These are phyloP conservation scores for Haliclystus octoradiatus DNA, from an alignment of 30 jellyfish, hydroid and myxozoan species.

Conservation along the genomic window DNA sequence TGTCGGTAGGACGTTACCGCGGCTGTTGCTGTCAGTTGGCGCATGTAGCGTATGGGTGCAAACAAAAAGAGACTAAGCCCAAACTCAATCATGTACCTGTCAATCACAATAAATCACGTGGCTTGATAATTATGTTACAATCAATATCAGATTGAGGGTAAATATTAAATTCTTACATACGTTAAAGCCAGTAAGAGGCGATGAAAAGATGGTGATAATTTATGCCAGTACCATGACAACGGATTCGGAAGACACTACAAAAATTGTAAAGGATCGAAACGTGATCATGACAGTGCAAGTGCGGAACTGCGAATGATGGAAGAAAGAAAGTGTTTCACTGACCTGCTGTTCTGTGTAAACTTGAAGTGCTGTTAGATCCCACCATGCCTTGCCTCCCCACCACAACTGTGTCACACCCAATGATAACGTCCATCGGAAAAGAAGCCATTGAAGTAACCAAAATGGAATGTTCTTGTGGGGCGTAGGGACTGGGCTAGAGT, in stretches of 20 bases:
- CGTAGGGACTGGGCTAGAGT: background rate
- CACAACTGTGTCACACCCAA: constrained; percentile 49
- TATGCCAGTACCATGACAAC: constrained; percentile 50
- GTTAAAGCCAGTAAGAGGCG: constrained; percentile 38
- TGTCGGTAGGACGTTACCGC: no score
- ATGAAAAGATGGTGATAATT: constrained; percentile 33
- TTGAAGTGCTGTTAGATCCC: constrained; percentile 49
- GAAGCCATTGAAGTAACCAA: constrained; percentile 54
- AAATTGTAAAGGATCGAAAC: background rate
- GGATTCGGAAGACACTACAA: constrained; percentile 50
- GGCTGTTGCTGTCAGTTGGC: background rate
- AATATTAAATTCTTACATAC: constrained; percentile 18
- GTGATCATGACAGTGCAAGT: background rate
- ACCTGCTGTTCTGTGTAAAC: constrained; percentile 69
- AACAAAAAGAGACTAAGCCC: constrained; percentile 37
- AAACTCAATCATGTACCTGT: constrained; percentile 45
- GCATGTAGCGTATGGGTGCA: constrained; percentile 20
- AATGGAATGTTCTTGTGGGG: constrained; percentile 27
- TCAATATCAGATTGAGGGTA: no score
- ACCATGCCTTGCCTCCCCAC: constrained; percentile 67
- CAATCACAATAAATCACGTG: background rate
- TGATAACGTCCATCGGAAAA: constrained; percentile 47
- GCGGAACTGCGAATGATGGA: background rate
- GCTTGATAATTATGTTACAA: no score
- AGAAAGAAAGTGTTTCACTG: background rate